phyloP scores from a whole-genome alignment of 2,113 vertebrate genomes.

The Phrynosoma blainvillii region DNA sequence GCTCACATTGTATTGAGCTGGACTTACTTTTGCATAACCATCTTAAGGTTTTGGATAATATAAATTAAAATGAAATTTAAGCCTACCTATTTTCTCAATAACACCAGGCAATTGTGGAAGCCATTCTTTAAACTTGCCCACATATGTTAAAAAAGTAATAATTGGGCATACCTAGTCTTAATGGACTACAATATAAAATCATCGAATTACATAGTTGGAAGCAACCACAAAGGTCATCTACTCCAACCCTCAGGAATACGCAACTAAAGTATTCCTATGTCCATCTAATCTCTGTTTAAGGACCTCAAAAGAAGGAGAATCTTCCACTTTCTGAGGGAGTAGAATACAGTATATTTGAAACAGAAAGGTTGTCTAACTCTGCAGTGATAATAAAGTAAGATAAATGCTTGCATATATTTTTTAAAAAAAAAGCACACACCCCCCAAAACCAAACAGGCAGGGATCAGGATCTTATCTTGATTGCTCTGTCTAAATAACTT shows the following conservation, averaged over 20 bases:
- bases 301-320: too few species aligned
- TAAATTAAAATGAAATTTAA: background rate
- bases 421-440: background rate
- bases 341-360: background rate
- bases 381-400: background rate
- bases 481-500: background rate
- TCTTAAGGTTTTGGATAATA: background rate
- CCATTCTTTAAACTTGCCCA: background rate
- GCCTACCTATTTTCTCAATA: background rate
- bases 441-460: too few species aligned
- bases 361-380: background rate
- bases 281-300: too few species aligned
- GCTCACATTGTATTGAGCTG: background rate
- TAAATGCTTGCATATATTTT: background rate
- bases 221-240: too few species aligned
- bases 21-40: background rate
- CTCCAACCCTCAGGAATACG: too few species aligned
- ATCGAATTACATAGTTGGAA: too few species aligned
- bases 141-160: background rate
- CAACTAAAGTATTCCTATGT: too few species aligned
- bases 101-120: background rate
- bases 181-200: too few species aligned
- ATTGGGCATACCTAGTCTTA: too few species aligned
- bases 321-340: fast-evolving
- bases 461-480: background rate